These are phyloP conservation scores for Lepidothrix coronata DNA, from an alignment of 2,113 vertebrate species.

Conservation along the genomic window DNA sequence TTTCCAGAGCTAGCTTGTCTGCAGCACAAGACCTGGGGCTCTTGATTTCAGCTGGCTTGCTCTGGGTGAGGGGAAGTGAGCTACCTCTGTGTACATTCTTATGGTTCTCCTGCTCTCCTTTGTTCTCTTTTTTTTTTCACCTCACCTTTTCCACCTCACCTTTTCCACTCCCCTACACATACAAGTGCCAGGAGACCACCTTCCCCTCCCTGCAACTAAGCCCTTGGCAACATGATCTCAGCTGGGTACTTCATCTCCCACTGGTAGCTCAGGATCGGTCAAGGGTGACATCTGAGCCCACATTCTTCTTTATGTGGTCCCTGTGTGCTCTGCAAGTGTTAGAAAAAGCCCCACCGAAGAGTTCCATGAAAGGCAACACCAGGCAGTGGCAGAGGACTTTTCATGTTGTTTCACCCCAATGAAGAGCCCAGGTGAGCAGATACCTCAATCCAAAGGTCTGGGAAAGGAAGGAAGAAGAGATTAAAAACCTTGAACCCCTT, in stretches of 20 bases:
- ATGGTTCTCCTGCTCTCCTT: background rate
- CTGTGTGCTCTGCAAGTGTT: slow-evolving; percentile 1
- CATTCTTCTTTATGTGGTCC: background rate
- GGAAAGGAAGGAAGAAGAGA: background rate
- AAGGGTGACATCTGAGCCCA: slow-evolving; percentile 48
- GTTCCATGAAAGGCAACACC: slow-evolving; percentile 46
- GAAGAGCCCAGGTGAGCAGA: background rate
- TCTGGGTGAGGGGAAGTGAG: background rate
- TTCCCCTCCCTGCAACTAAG: background rate
- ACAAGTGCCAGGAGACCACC: background rate
- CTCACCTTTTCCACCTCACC: background rate
- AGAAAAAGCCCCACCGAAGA: background rate
- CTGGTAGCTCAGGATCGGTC: slow-evolving; percentile 30
- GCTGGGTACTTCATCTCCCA: background rate
- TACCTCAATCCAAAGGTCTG: background rate
- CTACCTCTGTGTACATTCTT: background rate
- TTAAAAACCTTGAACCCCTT: background rate
- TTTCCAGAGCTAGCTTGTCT: background rate
- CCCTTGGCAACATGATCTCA: background rate
- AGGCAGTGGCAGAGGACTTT: background rate
- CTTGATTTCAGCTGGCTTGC: background rate
- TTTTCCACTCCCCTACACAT: background rate
- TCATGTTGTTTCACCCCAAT: background rate
- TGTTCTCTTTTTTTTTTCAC: rapidly evolving
- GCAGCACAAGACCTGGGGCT: background rate